A percentile compares a stretch with the other conserved stretches of the same genome.
Evolutionary conservation across 2,888 invertebrate species (phyloP).

Genomic region (Tryphoninae sp.): DNA sequence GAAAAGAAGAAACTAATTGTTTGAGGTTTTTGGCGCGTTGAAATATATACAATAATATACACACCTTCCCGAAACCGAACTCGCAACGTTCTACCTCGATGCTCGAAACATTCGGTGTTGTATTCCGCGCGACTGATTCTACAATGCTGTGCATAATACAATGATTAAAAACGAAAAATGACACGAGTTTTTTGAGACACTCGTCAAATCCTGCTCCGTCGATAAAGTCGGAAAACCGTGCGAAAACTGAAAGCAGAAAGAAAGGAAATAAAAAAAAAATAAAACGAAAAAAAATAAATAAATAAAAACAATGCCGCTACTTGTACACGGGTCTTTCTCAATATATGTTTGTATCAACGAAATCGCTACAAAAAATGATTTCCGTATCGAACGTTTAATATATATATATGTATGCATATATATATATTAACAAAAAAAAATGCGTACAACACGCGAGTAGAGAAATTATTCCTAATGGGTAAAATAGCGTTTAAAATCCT

Average conservation of each 20-base stretch:
- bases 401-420: no score
- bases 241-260: constrained; percentile 20
- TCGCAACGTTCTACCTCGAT: constrained; percentile 60
- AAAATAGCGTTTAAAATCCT: constrained; percentile 58
- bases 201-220: constrained; percentile 25
- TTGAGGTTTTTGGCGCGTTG: constrained; percentile 42
- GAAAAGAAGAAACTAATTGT: constrained; percentile 3
- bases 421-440: not conserved
- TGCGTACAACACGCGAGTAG: constrained; percentile 41
- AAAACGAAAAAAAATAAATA: constrained; percentile 24
- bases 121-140: constrained; percentile 58
- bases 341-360: constrained; percentile 67
- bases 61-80: constrained; percentile 58
- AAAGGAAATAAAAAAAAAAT: constrained; percentile 28
- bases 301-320: constrained; percentile 58
- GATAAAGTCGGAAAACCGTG: not conserved
- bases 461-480: constrained; percentile 47
- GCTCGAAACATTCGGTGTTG: constrained; percentile 57
- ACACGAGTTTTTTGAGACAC: constrained; percentile 1
- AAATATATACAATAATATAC: constrained; percentile 20
- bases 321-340: constrained; percentile 67
- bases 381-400: constrained; percentile 56
- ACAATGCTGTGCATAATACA: constrained; percentile 45
- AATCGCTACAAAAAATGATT: constrained; percentile 54
- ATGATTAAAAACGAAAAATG: constrained; percentile 19